These are phyloP conservation scores for Pterobdella sp. DNA, from an alignment of 2,888 invertebrate species.

Conservation along the genomic window DNA sequence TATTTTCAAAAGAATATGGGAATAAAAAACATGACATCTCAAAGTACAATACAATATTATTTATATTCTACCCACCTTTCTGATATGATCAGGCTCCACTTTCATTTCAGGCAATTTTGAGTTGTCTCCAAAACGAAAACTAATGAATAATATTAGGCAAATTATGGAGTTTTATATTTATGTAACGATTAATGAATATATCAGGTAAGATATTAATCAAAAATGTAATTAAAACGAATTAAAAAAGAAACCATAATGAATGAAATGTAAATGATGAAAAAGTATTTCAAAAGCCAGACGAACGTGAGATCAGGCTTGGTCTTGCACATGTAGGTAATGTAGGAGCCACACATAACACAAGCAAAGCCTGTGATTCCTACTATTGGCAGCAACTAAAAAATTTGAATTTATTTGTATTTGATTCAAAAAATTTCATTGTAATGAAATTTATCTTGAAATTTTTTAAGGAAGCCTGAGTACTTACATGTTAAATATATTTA, in stretches of 20 bases:
- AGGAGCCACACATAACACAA: neutral
- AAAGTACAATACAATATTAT: too few relatives aligned
- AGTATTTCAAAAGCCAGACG: neutral
- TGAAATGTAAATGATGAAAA: neutral
- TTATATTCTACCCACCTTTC: slow-evolving; percentile 11
- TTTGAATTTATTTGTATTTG: neutral
- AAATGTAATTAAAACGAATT: too few relatives aligned
- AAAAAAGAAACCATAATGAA: too few relatives aligned
- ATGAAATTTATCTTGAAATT: too few relatives aligned
- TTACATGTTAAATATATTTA: too few relatives aligned
- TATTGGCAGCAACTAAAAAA: slow-evolving; percentile 18
- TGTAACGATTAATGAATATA: too few relatives aligned
- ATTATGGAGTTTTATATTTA: too few relatives aligned
- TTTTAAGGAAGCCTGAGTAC: too few relatives aligned
- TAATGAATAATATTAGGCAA: neutral
- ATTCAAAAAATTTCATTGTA: too few relatives aligned
- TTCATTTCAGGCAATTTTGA: neutral
- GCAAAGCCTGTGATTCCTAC: slow-evolving; percentile 20
- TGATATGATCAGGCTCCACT: slow-evolving; percentile 12
- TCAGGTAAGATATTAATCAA: too few relatives aligned
- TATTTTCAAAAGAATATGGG: too few relatives aligned
- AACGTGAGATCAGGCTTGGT: slow-evolving; percentile 26
- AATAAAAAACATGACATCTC: too few relatives aligned
- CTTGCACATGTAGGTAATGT: slow-evolving; percentile 19
- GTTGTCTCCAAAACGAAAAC: slow-evolving; percentile 6